Base-by-base conservation (phyloP, 2,888 invertebrate genomes). In the Chironomus riparius region DNA sequence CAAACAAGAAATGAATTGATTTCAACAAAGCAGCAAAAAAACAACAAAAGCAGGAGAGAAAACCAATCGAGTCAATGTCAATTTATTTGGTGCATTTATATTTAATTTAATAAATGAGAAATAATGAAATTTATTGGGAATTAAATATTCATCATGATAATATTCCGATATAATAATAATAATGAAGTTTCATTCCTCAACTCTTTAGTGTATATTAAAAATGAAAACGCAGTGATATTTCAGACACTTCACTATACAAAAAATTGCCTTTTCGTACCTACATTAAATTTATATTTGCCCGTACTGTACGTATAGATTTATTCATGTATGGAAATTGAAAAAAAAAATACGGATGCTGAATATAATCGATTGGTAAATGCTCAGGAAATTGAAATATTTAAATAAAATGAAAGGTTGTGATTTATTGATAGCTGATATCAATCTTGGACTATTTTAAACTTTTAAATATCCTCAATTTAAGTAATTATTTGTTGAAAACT, bases 341-440 rank as follows among this genome's bases (percentile, higher is more conserved):
- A 65, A n/a, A n/a, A 65, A 65, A 13, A 2, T 38, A 38, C 24
- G 21, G 21, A 21, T 65, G 22, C 21, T 65, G 65, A 65, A 65
- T 28, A 68, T 68, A 68, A 68, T 68, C 68, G 68, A 68, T 68
- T 68, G 68, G 28, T 68, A 68, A 68, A 68, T 18, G 47, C 5
- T 68, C 68, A 68, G 68, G 47, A 68, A 68, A 68, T 68, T 28
- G 38, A 68, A 47, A 47, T 38, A 68, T 38, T 68, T 68, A 68
- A 68, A 68, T 65, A 18, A 56, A 56, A 56, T 56, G 38, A 38
- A 38, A 38, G 38, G 38, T 38, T 38, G 38, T 38, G 56, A 56
- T 56, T 56, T 56, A 56, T 56, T 38, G 38, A 38, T 38, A 10
- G 38, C 38, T 38, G 38, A 38, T 38, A 38, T 38, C 38, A 38